Evolutionary conservation across 2,888 invertebrate genomes (phyloP).

Genomic region (Cephus sareptanus): DNA sequence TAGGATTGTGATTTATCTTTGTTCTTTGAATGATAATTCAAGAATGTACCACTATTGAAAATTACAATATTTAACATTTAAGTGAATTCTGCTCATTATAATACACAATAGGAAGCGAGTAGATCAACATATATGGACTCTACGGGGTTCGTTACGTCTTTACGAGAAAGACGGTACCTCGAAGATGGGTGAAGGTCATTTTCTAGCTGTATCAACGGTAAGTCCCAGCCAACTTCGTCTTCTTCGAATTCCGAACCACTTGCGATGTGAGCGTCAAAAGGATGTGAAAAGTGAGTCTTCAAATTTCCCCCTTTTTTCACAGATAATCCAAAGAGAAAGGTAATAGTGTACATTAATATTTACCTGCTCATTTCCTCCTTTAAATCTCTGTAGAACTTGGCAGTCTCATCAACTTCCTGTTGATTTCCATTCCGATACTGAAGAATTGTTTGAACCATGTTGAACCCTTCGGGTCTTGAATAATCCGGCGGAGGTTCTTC

Average conservation of each 20-base stretch:
- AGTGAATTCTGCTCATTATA: too few species aligned
- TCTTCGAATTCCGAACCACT: conserved; percentile 68
- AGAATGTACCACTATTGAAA: too few species aligned
- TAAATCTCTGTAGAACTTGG: conserved; percentile 58
- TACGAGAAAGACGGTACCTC: conserved; percentile 47
- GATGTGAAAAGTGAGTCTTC: conserved; percentile 55
- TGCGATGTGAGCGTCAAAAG: conserved; percentile 63
- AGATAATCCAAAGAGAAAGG: neutral
- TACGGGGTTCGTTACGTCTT: neutral
- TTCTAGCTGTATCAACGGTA: conserved; percentile 68
- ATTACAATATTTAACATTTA: too few species aligned
- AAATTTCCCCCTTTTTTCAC: conserved; percentile 32
- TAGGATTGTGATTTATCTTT: too few species aligned
- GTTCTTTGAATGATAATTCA: too few species aligned
- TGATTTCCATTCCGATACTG: conserved; percentile 59
- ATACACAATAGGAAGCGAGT: too few species aligned
- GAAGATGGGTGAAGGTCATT: conserved; percentile 63
- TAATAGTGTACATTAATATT: conserved; percentile 31
- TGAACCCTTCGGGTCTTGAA: conserved; percentile 73
- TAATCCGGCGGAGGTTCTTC: conserved; percentile 71
- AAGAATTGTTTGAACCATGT: conserved; percentile 70
- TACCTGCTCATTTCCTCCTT: conserved; percentile 68
- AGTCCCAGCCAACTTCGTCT: conserved; percentile 72
- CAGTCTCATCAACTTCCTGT: conserved; percentile 56
- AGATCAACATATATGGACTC: neutral